A percentile compares a stretch with the other conserved stretches of the same genome.
These are phyloP conservation scores for Mesembrinibis cayennensis DNA, from an alignment of 2,113 vertebrate species.

Conservation along the genomic window DNA sequence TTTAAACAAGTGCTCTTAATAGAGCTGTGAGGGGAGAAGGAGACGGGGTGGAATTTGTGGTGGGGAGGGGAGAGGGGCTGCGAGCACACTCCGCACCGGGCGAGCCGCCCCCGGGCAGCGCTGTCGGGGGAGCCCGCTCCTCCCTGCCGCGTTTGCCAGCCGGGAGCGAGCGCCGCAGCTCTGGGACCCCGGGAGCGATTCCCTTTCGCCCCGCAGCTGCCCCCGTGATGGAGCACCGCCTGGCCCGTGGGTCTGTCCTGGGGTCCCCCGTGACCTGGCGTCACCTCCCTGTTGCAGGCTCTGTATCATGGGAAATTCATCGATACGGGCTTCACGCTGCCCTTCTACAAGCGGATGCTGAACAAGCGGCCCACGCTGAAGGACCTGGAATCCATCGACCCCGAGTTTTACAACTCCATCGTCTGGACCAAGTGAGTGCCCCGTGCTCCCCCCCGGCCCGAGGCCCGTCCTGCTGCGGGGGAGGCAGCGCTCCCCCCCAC, in stretches of 20 bases:
- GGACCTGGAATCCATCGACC: constrained; percentile 98
- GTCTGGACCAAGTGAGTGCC: constrained; percentile 95
- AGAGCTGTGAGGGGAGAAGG: constrained; percentile 19
- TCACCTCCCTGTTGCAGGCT: constrained; percentile 71
- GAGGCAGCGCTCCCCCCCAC: not conserved
- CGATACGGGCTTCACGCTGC: constrained; percentile 95
- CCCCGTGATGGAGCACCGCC: accelerated
- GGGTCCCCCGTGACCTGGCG: accelerated
- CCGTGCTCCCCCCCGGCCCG: accelerated
- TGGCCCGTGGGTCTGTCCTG: accelerated
- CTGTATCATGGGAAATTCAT: constrained; percentile 98
- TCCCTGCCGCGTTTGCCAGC: accelerated
- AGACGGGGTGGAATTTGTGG: not conserved
- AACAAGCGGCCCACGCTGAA: constrained; percentile 96
- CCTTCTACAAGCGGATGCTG: constrained; percentile 98
- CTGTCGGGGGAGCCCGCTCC: not conserved
- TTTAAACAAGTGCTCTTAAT: constrained; percentile 57
- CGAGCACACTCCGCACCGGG: accelerated
- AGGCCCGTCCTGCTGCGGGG: not conserved
- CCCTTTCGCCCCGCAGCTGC: accelerated
- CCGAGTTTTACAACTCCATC: constrained; percentile 98
- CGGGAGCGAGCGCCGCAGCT: not conserved
- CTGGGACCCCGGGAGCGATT: accelerated
- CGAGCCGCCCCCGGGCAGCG: accelerated
- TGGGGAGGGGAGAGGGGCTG: not conserved